Base-by-base conservation (phyloP, 2,888 invertebrate genomes). In the Caenorhabditis plicata region DNA sequence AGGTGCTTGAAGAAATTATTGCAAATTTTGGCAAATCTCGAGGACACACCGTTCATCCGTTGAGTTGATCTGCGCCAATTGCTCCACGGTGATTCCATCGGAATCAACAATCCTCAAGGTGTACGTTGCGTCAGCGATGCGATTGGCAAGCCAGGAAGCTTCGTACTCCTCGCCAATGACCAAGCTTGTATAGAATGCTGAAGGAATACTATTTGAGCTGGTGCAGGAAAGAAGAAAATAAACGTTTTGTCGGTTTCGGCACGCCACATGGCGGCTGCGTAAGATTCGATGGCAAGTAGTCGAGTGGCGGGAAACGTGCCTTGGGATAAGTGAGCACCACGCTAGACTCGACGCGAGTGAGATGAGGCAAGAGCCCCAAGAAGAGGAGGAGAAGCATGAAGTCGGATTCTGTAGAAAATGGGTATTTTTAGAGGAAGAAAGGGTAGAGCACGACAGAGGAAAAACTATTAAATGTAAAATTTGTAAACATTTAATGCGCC, bases 191-290 rank as follows among this genome's bases (percentile, higher is more conserved):
- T 64, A 66, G 29, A 53, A 54, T 1, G 69, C 68, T 64, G 69
- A 63, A 75, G 38, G 42, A 1, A 19, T 17, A 23, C 11, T 29
- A 29, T 33, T 2, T 11, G 1, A 20, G 32, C 17, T 22, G 19
- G 20, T 2, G 7, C 9, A 17, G 26, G 8, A 2, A 9, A 19
- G 31, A 11, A 7, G 20, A 20, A 25, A 46, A 43, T 57, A 41
- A 15, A 70, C 72, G 54, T 52, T 53, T 57, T 17, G 55, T 55
- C 0, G 74, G 65, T 26, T 64, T 66, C 7, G 77, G 76, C 15
- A 78, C 71, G 25, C 78, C 78, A 40, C 78, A 78, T 2, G 74
- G 78, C 13, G 68, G 65, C 20, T 53, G 45, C 4, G 78, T 78
- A 7, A 75, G 50, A 20, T 70, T 67, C n/a, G 64, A 65, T 41